Evolutionary conservation across 2,888 invertebrate species (phyloP).

Genomic region (Synergus laeviventris): DNA sequence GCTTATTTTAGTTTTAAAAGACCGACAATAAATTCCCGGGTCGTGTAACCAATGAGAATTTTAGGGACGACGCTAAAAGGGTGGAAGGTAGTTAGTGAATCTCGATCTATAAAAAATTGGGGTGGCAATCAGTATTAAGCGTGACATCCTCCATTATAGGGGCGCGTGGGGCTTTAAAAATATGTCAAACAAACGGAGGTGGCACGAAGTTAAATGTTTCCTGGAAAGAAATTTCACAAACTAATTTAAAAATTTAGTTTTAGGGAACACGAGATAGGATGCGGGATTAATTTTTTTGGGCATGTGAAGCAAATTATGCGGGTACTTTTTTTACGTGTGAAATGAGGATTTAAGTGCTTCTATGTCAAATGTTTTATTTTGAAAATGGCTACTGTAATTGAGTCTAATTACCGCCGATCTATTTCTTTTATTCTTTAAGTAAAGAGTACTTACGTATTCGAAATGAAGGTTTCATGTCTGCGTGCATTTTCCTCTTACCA

Average conservation of each 20-base stretch:
- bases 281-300: slow-evolving; percentile 25
- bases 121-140: slow-evolving; percentile 34
- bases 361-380: background rate
- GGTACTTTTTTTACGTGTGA: background rate
- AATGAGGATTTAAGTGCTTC: background rate
- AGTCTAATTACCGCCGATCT: background rate
- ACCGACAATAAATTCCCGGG: slow-evolving; percentile 11
- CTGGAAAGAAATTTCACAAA: slow-evolving; percentile 16
- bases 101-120: background rate
- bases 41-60: background rate
- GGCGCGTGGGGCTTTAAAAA: slow-evolving; percentile 49
- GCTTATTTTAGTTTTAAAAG: background rate
- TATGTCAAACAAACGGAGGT: background rate
- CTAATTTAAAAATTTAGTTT: slow-evolving; percentile 11
- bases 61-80: slow-evolving; percentile 11
- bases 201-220: slow-evolving; percentile 17
- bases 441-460: slow-evolving; percentile 67
- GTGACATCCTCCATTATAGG: slow-evolving; percentile 51
- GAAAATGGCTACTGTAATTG: background rate
- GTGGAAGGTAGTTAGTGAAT: slow-evolving; percentile 27
- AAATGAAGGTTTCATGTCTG: slow-evolving; percentile 63
- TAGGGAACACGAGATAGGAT: background rate
- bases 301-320: background rate
- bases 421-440: background rate
- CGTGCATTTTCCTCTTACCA: slow-evolving; percentile 67